Conservation (phyloP, 2,888 invertebrate genomes). For the Epirrhoe tristata region DNA sequence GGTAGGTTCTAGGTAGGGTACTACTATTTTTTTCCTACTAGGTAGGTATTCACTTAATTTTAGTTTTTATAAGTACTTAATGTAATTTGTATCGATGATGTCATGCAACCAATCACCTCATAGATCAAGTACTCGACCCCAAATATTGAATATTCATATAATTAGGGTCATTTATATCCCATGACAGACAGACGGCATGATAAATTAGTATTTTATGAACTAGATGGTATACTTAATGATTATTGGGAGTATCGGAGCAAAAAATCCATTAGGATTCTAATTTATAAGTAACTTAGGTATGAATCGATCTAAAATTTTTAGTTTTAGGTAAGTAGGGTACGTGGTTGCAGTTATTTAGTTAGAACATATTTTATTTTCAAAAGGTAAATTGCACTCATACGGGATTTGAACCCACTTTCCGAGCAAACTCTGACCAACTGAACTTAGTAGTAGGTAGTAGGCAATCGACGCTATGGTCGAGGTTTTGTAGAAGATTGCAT, state of each 20-base stretch:
- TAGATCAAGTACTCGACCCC: conserved; percentile 41
- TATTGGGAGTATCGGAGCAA: conserved; percentile 10
- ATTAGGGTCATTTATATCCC: conserved; percentile 44
- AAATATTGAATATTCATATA: conserved; percentile 45
- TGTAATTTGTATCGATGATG: conserved; percentile 17
- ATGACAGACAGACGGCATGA: conserved; percentile 42
- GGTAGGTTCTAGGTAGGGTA: too few species aligned
- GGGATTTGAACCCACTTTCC: too few species aligned
- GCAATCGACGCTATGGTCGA: too few species aligned
- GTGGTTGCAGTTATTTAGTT: too few species aligned
- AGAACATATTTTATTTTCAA: too few species aligned
- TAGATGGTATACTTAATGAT: conserved; percentile 33
- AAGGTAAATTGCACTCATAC: too few species aligned
- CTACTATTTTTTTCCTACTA: neutral
- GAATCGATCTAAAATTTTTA: too few species aligned
- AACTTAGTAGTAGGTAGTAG: too few species aligned
- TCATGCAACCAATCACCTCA: conserved; percentile 30
- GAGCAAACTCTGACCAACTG: too few species aligned
- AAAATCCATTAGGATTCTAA: conserved; percentile 16
- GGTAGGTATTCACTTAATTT: neutral
- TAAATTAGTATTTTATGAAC: conserved; percentile 38
- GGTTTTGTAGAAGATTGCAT: too few species aligned
- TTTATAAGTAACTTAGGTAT: neutral
- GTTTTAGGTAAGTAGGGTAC: too few species aligned
- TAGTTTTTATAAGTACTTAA: neutral